phyloP scores from a whole-genome alignment of 2,888 invertebrate genomes.

The Sabellastarte sp. region DNA sequence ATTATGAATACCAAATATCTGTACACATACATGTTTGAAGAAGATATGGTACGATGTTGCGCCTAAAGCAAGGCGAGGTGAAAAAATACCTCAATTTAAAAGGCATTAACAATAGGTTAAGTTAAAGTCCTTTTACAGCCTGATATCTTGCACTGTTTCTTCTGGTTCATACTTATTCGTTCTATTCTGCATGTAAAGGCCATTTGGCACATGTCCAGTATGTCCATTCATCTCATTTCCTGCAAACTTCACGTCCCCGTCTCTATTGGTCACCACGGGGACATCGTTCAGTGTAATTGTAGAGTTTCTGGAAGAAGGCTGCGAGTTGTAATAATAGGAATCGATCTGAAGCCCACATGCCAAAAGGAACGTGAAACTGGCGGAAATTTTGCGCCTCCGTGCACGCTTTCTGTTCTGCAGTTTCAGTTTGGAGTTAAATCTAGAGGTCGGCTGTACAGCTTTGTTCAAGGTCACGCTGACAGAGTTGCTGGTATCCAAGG shows the following conservation, averaged over 20 bases:
- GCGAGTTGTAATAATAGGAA: slow-evolving; percentile 2
- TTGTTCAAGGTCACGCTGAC: neutral
- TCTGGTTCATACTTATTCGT: no score
- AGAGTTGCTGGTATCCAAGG: neutral
- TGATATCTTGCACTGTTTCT: no score
- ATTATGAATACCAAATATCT: no score
- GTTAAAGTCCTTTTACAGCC: no score
- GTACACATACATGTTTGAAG: no score
- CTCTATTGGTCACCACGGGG: neutral
- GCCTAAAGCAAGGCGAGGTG: no score
- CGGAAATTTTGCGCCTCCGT: slow-evolving; percentile 23
- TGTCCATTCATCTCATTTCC: no score
- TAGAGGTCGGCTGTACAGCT: neutral
- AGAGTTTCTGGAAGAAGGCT: neutral
- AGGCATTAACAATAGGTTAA: no score
- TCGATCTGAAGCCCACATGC: slow-evolving; percentile 26
- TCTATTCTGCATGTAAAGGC: no score
- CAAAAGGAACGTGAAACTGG: slow-evolving; percentile 30
- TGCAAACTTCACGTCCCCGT: slow-evolving; percentile 1
- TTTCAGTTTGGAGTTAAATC: neutral
- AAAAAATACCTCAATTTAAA: no score
- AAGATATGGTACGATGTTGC: no score
- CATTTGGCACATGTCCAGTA: no score
- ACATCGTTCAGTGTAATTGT: neutral
- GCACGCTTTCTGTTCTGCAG: neutral